These are phyloP conservation scores for Capitulum mitella DNA, from an alignment of 2,888 invertebrate genomes.

Conservation along the genomic window DNA sequence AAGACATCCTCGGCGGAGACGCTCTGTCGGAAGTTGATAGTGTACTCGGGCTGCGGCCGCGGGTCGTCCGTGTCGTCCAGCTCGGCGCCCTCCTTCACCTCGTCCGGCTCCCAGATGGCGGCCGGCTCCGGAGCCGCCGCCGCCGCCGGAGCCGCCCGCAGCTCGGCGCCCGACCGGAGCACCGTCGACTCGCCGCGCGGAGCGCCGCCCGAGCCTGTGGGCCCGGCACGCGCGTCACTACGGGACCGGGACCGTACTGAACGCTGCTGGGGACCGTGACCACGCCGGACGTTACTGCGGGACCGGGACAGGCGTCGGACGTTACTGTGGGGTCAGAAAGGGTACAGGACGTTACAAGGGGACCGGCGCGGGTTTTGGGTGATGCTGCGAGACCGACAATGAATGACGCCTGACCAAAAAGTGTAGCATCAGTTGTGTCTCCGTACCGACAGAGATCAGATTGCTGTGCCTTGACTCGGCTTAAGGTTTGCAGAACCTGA, in stretches of 20 bases:
- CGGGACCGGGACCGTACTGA: neutral
- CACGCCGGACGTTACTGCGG: no score
- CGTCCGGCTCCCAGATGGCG: conserved; percentile 25
- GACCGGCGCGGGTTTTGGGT: no score
- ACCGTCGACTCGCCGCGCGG: neutral
- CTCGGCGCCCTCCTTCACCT: conserved; percentile 34
- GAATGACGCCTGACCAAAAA: no score
- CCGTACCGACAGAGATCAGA: no score
- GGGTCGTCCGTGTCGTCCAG: conserved; percentile 50
- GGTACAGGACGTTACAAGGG: no score
- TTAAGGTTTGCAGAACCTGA: no score
- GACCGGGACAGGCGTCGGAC: no score
- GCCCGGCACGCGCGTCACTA: neutral
- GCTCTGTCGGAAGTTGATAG: conserved; percentile 74
- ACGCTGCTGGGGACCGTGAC: no score
- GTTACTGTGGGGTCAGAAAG: no score
- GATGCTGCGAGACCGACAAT: no score
- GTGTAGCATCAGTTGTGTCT: no score
- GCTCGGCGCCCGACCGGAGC: neutral
- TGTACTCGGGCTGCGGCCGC: conserved; percentile 62
- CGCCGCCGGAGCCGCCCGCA: neutral
- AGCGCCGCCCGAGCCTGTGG: neutral
- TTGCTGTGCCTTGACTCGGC: no score
- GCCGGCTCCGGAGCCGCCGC: neutral
- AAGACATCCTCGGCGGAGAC: conserved; percentile 79